Percentiles rank a stretch among this genome's conserved stretches.
Conservation (phyloP, 2,797 vertebrate species). For the Sebastes goodei region DNA sequence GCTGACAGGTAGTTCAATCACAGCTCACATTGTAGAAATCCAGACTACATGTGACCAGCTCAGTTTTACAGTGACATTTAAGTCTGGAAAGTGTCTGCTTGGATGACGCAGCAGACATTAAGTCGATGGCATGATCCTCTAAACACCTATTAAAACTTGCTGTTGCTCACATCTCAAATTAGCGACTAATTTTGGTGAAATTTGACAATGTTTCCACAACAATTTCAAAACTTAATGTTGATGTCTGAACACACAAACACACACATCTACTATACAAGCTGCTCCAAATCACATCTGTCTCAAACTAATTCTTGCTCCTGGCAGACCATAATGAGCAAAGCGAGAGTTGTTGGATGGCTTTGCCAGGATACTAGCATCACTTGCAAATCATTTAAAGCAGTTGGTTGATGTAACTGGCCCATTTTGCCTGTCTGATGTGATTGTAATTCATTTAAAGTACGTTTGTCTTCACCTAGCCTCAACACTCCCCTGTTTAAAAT, state of each 20-base stretch:
- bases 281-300: constrained; percentile 3
- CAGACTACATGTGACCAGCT: neutral
- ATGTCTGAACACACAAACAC: neutral
- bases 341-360: neutral
- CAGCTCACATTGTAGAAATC: neutral
- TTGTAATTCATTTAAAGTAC: neutral
- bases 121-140: neutral
- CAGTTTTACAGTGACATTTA: neutral
- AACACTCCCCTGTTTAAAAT: neutral
- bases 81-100: neutral
- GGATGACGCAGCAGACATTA: neutral
- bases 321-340: neutral
- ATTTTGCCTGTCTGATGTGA: neutral
- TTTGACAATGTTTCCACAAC: neutral
- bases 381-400: neutral
- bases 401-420: neutral
- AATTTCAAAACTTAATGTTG: neutral
- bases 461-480: neutral
- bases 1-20: neutral
- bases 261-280: neutral
- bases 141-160: neutral
- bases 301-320: neutral
- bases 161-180: neutral
- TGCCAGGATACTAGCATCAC: neutral
- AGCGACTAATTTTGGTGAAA: neutral